Evolutionary conservation across 2,797 vertebrate genomes (phyloP).

Genomic region (Lepus oiostolus): DNA sequence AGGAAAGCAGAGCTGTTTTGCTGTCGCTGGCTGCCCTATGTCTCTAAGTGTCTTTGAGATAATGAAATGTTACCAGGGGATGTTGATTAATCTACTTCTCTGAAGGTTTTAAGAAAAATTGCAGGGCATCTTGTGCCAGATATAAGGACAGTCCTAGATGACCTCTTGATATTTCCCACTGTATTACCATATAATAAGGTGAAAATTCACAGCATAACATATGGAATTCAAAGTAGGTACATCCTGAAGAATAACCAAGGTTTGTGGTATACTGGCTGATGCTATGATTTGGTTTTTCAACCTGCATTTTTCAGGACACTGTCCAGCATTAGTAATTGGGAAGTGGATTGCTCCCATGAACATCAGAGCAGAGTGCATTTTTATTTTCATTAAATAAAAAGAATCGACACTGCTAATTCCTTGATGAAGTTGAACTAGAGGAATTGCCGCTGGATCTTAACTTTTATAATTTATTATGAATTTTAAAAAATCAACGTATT

Average conservation of each 20-base stretch:
- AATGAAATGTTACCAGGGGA: constrained; percentile 63
- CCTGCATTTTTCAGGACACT: background rate
- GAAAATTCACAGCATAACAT: background rate
- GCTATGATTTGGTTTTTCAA: constrained; percentile 13
- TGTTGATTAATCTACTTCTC: constrained; percentile 57
- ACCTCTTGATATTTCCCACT: background rate
- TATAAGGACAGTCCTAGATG: background rate
- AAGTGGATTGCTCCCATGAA: constrained; percentile 8
- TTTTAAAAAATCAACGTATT: constrained; percentile 72
- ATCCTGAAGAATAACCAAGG: background rate
- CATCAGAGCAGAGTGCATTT: constrained; percentile 11
- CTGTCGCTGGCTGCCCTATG: background rate
- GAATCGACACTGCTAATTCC: background rate
- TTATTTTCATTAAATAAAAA: constrained; percentile 2
- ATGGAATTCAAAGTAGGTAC: background rate
- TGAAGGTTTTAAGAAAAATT: constrained; percentile 56
- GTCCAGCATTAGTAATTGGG: background rate
- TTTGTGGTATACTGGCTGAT: background rate
- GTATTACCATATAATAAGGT: background rate
- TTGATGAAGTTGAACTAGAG: constrained; percentile 49
- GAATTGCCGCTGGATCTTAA: constrained; percentile 69
- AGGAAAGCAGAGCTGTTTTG: background rate
- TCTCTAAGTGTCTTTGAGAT: constrained; percentile 48
- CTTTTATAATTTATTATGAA: constrained; percentile 52
- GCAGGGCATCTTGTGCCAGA: background rate